Conservation (phyloP, 1,140 invertebrate species). For the Vanessa atalanta region DNA sequence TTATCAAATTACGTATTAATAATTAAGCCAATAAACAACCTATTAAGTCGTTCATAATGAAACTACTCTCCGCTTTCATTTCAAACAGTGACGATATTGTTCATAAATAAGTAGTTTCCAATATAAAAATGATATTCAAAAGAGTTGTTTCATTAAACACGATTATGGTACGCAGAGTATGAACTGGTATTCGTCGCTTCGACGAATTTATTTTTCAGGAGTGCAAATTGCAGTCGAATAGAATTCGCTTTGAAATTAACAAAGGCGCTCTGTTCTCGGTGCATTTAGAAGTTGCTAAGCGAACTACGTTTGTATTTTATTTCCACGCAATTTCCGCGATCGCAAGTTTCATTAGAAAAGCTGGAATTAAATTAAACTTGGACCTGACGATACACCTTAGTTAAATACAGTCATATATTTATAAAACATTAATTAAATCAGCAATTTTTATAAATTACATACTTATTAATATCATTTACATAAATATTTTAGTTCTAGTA, state of each 20-base stretch:
- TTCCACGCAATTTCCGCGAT: constrained; percentile 62
- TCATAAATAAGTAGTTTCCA: background rate
- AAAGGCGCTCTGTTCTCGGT: constrained; percentile 55
- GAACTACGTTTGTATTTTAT: constrained; percentile 60
- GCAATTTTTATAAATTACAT: no score
- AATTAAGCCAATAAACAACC: no score
- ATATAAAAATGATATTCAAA: constrained; percentile 1
- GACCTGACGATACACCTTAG: constrained; percentile 7
- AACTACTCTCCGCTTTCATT: background rate
- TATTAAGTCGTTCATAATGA: no score
- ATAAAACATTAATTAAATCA: constrained; percentile 27
- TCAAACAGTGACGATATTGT: background rate
- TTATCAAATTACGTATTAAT: no score
- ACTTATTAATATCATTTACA: no score
- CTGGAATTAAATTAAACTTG: constrained; percentile 12
- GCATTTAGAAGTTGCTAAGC: constrained; percentile 63
- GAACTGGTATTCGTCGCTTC: constrained; percentile 41
- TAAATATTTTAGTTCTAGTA: no score
- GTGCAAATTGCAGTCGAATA: constrained; percentile 51
- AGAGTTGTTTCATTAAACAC: background rate
- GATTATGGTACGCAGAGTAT: constrained; percentile 33
- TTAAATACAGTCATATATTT: constrained; percentile 44
- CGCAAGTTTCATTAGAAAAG: constrained; percentile 62
- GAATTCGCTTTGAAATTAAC: constrained; percentile 62
- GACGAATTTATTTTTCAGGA: constrained; percentile 52